A percentile compares a stretch with the other conserved stretches of the same genome.
phyloP scores from a whole-genome alignment of 2,797 vertebrate species.

The Chromobotia macracanthus region DNA sequence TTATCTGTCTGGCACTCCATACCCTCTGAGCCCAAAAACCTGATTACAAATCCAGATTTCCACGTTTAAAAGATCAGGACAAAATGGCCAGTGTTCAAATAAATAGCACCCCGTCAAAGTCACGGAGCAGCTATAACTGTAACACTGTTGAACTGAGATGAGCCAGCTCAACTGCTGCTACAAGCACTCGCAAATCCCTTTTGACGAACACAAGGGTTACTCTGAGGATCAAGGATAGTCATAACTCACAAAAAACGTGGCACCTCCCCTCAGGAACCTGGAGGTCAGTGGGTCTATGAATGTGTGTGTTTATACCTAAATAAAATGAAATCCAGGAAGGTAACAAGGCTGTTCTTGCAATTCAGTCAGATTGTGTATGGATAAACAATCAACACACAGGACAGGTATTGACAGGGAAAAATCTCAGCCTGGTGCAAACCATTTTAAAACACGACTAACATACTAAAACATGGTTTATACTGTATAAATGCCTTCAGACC shows the following conservation, averaged over 20 bases:
- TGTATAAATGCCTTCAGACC: not conserved
- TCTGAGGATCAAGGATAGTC: slow-evolving; percentile 29
- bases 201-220: slow-evolving; percentile 43
- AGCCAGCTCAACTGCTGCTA: slow-evolving; percentile 46
- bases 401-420: not conserved
- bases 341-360: slow-evolving; percentile 31
- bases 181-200: slow-evolving; percentile 60
- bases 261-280: slow-evolving; percentile 39
- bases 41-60: slow-evolving; percentile 30
- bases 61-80: slow-evolving; percentile 16
- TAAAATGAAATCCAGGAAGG: slow-evolving; percentile 34
- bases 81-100: slow-evolving; percentile 21
- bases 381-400: not conserved
- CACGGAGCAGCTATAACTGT: slow-evolving; percentile 21
- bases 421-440: not conserved
- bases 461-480: not conserved
- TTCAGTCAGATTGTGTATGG: slow-evolving; percentile 34
- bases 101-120: slow-evolving; percentile 8
- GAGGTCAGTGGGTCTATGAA: slow-evolving; percentile 13
- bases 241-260: slow-evolving; percentile 33
- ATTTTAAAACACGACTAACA: not conserved
- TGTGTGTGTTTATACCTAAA: slow-evolving; percentile 38
- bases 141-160: slow-evolving; percentile 45
- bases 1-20: slow-evolving; percentile 23
- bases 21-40: not conserved